Evolutionary conservation across 1,140 invertebrate species (phyloP).

Genomic region (Leptonema lineaticorne): DNA sequence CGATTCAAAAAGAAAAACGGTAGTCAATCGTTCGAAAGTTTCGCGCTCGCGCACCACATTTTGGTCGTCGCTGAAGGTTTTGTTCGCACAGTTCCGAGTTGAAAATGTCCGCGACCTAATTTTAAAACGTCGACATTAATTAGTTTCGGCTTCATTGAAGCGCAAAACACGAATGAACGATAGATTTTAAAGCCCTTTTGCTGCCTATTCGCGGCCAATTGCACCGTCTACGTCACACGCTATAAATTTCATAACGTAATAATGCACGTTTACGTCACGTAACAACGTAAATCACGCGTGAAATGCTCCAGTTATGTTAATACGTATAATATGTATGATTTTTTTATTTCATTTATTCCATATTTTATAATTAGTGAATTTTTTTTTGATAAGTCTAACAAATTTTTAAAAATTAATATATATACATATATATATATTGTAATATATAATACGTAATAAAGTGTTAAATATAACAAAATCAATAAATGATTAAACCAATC

Average conservation of each 20-base stretch:
- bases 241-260: not conserved
- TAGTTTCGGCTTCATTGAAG: conserved; percentile 19
- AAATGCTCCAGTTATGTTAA: too few species aligned
- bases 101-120: conserved; percentile 13
- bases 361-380: too few species aligned
- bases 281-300: not conserved
- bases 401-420: too few species aligned
- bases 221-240: not conserved
- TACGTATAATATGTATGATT: too few species aligned
- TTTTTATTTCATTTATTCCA: too few species aligned
- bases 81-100: not conserved
- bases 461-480: too few species aligned
- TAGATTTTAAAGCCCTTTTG: not conserved
- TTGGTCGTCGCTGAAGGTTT: not conserved
- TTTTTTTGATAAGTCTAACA: too few species aligned
- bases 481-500: too few species aligned
- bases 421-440: too few species aligned
- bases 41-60: not conserved
- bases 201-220: not conserved
- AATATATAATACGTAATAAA: too few species aligned
- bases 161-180: conserved; percentile 1
- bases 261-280: not conserved
- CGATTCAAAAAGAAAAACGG: too few species aligned
- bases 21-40: not conserved
- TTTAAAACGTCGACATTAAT: conserved; percentile 7